Base-by-base conservation (phyloP, 2,888 invertebrate genomes). In the Trissoscelio sp. region DNA sequence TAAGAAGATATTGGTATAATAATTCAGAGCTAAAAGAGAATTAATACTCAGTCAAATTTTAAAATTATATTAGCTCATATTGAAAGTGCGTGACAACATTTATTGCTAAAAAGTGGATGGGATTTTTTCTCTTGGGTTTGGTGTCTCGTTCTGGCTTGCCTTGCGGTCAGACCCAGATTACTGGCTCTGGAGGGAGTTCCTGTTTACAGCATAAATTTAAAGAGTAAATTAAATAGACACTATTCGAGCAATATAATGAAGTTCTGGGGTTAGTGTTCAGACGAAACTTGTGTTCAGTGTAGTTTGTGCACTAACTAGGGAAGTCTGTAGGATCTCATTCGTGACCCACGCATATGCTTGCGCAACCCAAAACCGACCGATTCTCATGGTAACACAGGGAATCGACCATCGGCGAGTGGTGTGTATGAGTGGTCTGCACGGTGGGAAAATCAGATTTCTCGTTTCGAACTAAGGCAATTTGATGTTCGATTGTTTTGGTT, bases 301-400 rank as follows among this genome's bases (percentile, higher is more conserved):
- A 74, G 18, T 82, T 66, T 67, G 69, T 62, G 60, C 69, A 82
- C 72, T 81, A 79, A 73, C 82, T 81, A 77, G 79, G 64, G 78
- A 37, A 62, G 9, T 16, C 42, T 60, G 31, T 64, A 64, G 67
- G 37, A 60, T 73, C 22, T 62, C 22, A 53, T 31, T n/a, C 18
- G 62, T 62, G 82, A 74, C 81, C 73, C 82, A 75, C 46, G 34
- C 77, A 75, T 82, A 72, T 72, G 64, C 84, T 51, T 81, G 82
- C 75, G 70, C 81, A 81, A 81, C 79, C 77, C 81, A 37, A 81
- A 82, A 72, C 82, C 79, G 70, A 70, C 37, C 57, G 78, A 58
- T 37, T 78, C 48, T 39, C 20, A 51, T 44, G 77, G 70, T 83
- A 79, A 80, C 75, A 20, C 62, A 16, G 42, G 67, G 69, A 62